These are phyloP conservation scores for Periplaneta americana DNA, from an alignment of 1,140 invertebrate genomes.

Conservation along the genomic window DNA sequence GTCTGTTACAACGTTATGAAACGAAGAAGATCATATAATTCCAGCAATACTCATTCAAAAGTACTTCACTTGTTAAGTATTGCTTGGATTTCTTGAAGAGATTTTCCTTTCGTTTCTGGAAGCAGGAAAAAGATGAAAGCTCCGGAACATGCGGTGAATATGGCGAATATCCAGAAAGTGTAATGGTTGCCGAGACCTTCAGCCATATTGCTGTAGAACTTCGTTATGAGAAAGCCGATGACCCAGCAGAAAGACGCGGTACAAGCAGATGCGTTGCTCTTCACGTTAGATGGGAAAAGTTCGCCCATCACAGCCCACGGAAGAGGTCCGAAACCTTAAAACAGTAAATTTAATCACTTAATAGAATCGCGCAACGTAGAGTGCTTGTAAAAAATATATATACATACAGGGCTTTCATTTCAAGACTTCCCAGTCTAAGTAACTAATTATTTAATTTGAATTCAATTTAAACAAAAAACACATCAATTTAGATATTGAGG, in stretches of 20 bases:
- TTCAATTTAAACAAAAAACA: too few species aligned
- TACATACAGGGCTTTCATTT: too few species aligned
- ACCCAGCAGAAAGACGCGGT: constrained; percentile 46
- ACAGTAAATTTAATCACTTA: too few species aligned
- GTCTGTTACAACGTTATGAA: too few species aligned
- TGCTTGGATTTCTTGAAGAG: constrained; percentile 44
- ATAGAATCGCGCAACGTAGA: too few species aligned
- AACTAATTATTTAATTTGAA: too few species aligned
- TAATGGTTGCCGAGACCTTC: constrained; percentile 40
- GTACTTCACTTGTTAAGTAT: constrained; percentile 20
- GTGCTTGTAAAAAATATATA: too few species aligned
- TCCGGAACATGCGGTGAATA: constrained; percentile 43
- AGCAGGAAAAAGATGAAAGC: constrained; percentile 46
- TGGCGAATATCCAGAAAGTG: constrained; percentile 47
- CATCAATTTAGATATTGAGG: too few species aligned
- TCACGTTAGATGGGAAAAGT: constrained; percentile 43
- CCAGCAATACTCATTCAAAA: background rate
- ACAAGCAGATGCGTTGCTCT: constrained; percentile 41
- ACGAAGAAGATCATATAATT: background rate
- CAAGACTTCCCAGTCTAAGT: too few species aligned
- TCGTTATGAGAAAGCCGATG: constrained; percentile 50
- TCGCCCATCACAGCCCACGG: constrained; percentile 41
- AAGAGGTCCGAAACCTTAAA: constrained; percentile 40
- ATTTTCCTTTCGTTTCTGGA: constrained; percentile 54
- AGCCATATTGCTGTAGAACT: constrained; percentile 40